These are phyloP conservation scores for Sialis lutaria DNA, from an alignment of 2,888 invertebrate genomes.

Conservation along the genomic window DNA sequence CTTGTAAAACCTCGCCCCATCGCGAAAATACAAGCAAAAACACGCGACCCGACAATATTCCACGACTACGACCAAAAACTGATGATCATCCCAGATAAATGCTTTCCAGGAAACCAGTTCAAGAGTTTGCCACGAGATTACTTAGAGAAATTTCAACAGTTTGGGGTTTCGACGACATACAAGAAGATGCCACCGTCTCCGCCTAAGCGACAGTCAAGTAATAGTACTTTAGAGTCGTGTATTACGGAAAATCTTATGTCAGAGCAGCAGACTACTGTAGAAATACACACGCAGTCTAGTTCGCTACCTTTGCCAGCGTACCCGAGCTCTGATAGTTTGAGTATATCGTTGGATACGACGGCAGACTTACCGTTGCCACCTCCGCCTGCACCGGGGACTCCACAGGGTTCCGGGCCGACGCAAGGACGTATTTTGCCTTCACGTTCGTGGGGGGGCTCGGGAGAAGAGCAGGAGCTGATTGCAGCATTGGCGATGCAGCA, in stretches of 20 bases:
- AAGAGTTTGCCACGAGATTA: constrained; percentile 34
- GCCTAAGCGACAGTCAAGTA: constrained; percentile 47
- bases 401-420: constrained; percentile 31
- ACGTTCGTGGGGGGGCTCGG: constrained; percentile 31
- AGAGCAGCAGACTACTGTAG: constrained; percentile 22
- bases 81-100: constrained; percentile 1
- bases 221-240: constrained; percentile 16
- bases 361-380: constrained; percentile 47
- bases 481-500: constrained; percentile 33
- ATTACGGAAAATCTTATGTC: constrained; percentile 10
- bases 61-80: constrained; percentile 24
- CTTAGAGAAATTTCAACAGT: constrained; percentile 30
- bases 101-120: constrained; percentile 21
- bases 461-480: constrained; percentile 26
- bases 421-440: constrained; percentile 31
- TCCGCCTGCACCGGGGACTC: constrained; percentile 43
- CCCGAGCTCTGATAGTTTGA: constrained; percentile 44
- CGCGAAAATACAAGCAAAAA: constrained; percentile 52
- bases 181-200: constrained; percentile 68
- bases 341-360: constrained; percentile 33
- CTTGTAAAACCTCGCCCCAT: constrained; percentile 65
- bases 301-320: constrained; percentile 44
- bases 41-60: constrained; percentile 20
- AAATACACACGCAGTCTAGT: constrained; percentile 32
- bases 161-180: constrained; percentile 32